Base-by-base conservation (phyloP, 2,888 invertebrate species). In the Limnephilus lunatus region DNA sequence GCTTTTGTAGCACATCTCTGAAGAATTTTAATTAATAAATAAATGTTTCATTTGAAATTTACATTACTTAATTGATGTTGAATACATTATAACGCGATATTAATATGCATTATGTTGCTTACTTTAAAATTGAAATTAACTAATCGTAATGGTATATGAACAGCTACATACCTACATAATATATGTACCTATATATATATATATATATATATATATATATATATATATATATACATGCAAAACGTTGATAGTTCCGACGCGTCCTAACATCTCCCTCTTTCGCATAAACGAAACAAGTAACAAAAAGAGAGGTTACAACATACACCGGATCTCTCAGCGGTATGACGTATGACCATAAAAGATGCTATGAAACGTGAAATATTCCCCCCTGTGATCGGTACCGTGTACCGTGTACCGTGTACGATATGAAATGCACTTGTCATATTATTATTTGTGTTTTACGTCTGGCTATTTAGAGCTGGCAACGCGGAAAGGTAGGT, bases 341-440 rank as follows among this genome's bases (percentile, higher is more conserved):
- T 35, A 35, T 35, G 19, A 11, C 19, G 83, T 35, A 35, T 35
- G 19, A 11, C 19, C 32, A 35, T 32, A 15, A 35, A 32, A 32
- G 83, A 19, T 25, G 32, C 15, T 2, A 11, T 83, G 83, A 83
- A 83, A 32, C 19, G 2, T 83, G 83, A 82, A 82, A 31, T 1
- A 83, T 35, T 83, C 19, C 83, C 83, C 83, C 14, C 44, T 44
- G 35, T 83, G 83, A 25, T 83, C 83, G 32, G 83, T 25, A 11
- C 83, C 31, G 32, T 83, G 83, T 9, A n/a, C 83, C 31, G 32
- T 83, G 83, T 9, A n/a, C 83, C 31, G 32, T 15, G 83, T 19
- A 83, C 83, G 19, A 83, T 53, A 86, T 48, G 31, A 81, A 81
- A 89, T 85, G 90, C 90, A 48, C 85, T 90, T 82, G 90, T 82